Percentiles rank a stretch among this genome's conserved stretches.
Conservation (phyloP, 2,113 vertebrate genomes). For the Ornithorhynchus anatinus region DNA sequence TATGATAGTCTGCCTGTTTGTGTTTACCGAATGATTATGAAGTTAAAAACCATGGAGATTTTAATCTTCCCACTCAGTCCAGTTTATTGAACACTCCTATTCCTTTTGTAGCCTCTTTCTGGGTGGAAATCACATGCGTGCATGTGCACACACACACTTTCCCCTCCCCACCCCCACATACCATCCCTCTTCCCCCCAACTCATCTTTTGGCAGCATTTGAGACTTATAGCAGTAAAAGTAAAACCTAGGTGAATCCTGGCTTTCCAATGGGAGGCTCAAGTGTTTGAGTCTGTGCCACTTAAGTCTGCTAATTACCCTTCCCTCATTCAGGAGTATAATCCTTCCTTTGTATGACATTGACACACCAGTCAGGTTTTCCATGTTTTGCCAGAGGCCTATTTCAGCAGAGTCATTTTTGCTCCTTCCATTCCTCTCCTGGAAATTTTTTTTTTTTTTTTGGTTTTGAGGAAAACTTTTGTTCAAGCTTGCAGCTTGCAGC, state of each 20-base stretch:
- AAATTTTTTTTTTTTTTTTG: not conserved
- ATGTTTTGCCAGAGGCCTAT: not conserved
- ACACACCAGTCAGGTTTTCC: not conserved
- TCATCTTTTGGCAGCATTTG: not conserved
- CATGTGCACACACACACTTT: no score
- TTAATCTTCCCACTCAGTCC: not conserved
- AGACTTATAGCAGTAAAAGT: not conserved
- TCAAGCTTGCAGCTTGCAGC: not conserved
- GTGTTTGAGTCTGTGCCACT: not conserved
- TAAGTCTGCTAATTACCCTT: not conserved
- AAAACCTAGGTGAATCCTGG: not conserved
- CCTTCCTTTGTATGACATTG: not conserved
- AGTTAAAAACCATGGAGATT: not conserved
- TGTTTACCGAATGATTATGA: not conserved
- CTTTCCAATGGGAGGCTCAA: not conserved
- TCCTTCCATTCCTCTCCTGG: not conserved
- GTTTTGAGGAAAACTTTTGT: not conserved
- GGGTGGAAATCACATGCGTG: not conserved
- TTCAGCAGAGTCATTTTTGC: no score
- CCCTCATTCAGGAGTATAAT: not conserved
- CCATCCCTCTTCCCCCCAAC: no score
- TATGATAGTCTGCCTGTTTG: no score
- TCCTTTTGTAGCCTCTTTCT: not conserved
- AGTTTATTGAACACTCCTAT: no score
- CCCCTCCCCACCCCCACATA: no score